Base-by-base conservation (phyloP, 2,797 vertebrate genomes). In the Dromococcyx pavoninus region DNA sequence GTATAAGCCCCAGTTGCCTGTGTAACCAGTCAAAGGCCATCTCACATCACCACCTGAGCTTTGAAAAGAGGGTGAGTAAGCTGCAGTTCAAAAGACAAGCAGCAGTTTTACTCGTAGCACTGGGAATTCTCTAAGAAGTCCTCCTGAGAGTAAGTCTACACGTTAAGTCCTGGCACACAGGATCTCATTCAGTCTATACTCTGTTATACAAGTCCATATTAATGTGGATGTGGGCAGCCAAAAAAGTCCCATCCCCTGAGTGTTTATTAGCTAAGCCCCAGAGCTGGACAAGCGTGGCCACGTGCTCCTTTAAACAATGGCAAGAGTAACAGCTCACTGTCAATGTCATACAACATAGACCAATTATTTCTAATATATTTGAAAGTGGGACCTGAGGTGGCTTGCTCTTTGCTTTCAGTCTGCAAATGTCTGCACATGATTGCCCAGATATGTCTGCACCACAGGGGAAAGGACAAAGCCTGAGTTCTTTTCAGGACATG, bases 191-290 rank as follows among this genome's bases (percentile, higher is more conserved):
- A 86, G 12, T 25, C 17, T 28, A 65, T 12, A 9, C 5, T 66
- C 54, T 6, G 5, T 62, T 53, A 39, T 25, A 28, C 60, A 88
- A 57, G 53, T 16, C 3, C 4, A 6, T 4, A 39, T 11, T 50
- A 41, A 58, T 1, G 5, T 0, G 0, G 46, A 44, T 3, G n/a
- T 61, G 33, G 28, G 10, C 17, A 73, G 30, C 14, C 1, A 15
- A 66, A 79, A n/a, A 83, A 24, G 2, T 46, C 12, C 28, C 53
- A 46, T 30, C 25, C 25, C 10, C 37, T 67, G 43, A 6, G 5
- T 25, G 4, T 37, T 58, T 28, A 11, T 43, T 65, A 35, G 9
- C 39, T 65, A 33, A n/a, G n/a, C 23, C 56, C 76, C 11, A 28
- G 28, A 65, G 25, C 25, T 66, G 28, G 33, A 53, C 15, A 73